These are phyloP conservation scores for Heliocidaris tuberculata DNA, from an alignment of 35 echinoderm and acorn worm species.

Conservation along the genomic window DNA sequence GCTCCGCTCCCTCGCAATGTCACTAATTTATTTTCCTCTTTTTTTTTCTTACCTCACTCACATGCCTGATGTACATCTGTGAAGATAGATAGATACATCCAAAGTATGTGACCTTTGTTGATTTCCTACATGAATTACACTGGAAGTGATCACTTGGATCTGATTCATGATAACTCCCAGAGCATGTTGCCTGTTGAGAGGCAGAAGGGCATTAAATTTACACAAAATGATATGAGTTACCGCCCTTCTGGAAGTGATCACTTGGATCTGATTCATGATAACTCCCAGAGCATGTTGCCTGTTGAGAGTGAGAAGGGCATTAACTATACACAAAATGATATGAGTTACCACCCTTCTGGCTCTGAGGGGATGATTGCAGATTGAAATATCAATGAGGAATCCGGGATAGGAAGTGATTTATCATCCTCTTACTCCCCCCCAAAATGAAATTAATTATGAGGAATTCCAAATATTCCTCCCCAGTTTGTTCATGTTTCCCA, in stretches of 20 bases:
- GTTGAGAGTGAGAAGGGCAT: not conserved
- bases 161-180: not conserved
- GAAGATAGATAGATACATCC: not conserved
- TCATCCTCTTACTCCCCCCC: not conserved
- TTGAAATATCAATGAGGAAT: not conserved
- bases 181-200: not conserved
- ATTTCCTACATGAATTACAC: constrained; percentile 3
- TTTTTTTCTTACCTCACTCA: no score
- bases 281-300: not conserved
- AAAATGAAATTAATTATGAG: not conserved
- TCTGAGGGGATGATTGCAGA: not conserved
- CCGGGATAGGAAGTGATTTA: not conserved
- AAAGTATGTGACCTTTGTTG: not conserved
- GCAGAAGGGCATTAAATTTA: not conserved
- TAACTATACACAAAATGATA: not conserved
- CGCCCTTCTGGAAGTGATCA: not conserved
- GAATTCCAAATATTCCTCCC: not conserved
- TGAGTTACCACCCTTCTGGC: not conserved
- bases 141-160: not conserved
- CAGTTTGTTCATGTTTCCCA: not conserved
- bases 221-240: not conserved
- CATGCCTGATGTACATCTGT: no score
- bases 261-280: not conserved
- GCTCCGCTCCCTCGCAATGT: no score
- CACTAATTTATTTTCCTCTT: no score